Percentiles rank a stretch among this genome's conserved stretches.
These are phyloP conservation scores for Andrena dorsata DNA, from an alignment of 2,888 invertebrate genomes.

Conservation along the genomic window DNA sequence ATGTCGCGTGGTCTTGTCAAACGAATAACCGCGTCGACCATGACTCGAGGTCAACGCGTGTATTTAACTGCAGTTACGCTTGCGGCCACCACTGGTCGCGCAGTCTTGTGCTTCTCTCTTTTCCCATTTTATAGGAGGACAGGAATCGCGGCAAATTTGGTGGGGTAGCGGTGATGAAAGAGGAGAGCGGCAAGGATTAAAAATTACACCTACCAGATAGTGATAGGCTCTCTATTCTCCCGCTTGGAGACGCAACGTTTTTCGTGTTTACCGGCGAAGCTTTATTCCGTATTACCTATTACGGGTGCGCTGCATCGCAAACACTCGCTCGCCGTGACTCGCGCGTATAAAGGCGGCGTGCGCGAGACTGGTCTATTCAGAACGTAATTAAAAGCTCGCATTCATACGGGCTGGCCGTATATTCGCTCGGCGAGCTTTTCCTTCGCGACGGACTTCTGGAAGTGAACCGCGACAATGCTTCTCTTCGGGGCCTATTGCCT, in stretches of 20 bases:
- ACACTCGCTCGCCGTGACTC: conserved; percentile 53
- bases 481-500: conserved; percentile 65
- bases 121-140: neutral
- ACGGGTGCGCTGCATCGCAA: conserved; percentile 56
- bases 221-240: conserved; percentile 38
- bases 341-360: conserved; percentile 50
- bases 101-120: neutral
- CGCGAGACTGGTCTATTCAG: conserved; percentile 68
- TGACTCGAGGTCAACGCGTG: conserved; percentile 41
- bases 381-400: conserved; percentile 73
- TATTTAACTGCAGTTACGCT: conserved; percentile 38
- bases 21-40: conserved; percentile 8
- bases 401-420: conserved; percentile 55
- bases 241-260: conserved; percentile 32
- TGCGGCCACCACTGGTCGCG: neutral
- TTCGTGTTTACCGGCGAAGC: conserved; percentile 56
- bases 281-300: conserved; percentile 67
- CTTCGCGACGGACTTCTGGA: conserved; percentile 68
- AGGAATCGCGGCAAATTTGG: conserved; percentile 9
- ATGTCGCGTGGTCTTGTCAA: neutral
- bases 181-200: neutral
- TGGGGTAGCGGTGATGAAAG: neutral
- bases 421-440: conserved; percentile 59
- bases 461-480: conserved; percentile 71
- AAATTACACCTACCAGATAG: neutral